Conservation (phyloP, 2,797 vertebrate species). For the Anguilla obscura region DNA sequence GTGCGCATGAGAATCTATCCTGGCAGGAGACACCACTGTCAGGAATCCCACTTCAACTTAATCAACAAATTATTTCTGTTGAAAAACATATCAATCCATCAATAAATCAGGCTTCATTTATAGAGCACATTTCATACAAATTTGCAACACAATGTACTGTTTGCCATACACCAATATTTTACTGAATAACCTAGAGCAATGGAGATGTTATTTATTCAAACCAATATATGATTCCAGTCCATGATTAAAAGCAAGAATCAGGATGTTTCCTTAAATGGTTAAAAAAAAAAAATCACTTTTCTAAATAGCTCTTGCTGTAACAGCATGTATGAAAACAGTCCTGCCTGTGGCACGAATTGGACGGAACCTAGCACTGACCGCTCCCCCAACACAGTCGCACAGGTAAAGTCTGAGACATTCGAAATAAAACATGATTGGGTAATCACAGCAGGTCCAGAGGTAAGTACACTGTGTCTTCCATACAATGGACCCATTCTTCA, state of each 20-base stretch:
- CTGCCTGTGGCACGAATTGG: not conserved
- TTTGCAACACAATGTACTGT: no score
- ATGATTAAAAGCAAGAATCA: not conserved
- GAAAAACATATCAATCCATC: no score
- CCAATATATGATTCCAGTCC: not conserved
- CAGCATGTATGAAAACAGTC: not conserved
- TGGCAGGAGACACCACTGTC: no score
- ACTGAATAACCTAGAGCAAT: not conserved
- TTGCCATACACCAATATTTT: not conserved
- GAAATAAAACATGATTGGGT: constrained; percentile 48
- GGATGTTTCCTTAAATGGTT: not conserved
- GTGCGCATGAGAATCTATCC: no score
- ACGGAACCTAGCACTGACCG: not conserved
- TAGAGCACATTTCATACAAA: no score
- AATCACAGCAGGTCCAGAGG: constrained; percentile 53
- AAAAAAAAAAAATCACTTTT: not conserved
- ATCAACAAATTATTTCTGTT: no score
- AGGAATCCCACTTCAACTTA: no score
- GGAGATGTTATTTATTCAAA: not conserved
- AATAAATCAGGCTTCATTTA: no score
- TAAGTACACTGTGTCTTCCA: constrained; percentile 48
- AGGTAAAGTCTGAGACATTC: constrained; percentile 46
- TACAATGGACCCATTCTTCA: constrained; percentile 58
- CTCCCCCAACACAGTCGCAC: not conserved
- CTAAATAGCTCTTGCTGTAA: not conserved